Conservation (phyloP, 2,888 invertebrate genomes). For the Eupsilia transversa region DNA sequence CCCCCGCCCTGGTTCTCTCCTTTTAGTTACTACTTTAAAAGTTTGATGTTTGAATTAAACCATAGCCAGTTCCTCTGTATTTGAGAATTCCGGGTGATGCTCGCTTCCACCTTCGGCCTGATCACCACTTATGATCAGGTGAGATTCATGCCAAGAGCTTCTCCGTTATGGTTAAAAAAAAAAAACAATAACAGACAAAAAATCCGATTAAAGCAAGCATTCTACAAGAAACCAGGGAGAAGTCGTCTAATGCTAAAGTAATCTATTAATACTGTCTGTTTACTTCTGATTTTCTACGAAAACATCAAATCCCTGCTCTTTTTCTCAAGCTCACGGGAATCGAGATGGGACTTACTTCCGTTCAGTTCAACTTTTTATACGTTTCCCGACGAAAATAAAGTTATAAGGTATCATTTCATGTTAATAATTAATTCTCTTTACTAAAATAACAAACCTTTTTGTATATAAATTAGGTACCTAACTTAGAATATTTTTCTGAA, state of each 20-base stretch:
- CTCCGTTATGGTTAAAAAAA: too few species aligned
- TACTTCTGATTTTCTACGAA: slow-evolving; percentile 13
- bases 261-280: not conserved
- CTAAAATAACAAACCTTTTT: slow-evolving; percentile 3
- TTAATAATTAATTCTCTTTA: slow-evolving; percentile 39
- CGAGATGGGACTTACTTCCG: slow-evolving; percentile 2
- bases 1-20: too few species aligned
- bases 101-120: too few species aligned
- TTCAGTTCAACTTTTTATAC: slow-evolving; percentile 16
- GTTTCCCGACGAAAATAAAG: slow-evolving; percentile 2
- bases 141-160: too few species aligned
- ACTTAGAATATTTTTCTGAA: slow-evolving; percentile 73
- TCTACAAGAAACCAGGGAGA: not conserved
- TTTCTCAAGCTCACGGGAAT: slow-evolving; percentile 10
- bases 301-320: slow-evolving; percentile 11
- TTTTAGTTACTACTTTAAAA: too few species aligned
- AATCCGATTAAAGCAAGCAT: not conserved
- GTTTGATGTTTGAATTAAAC: not conserved
- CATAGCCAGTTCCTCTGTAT: too few species aligned
- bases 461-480: not conserved
- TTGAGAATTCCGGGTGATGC: too few species aligned
- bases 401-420: slow-evolving; percentile 33
- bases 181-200: not conserved
- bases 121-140: too few species aligned
- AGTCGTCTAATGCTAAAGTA: not conserved